phyloP scores from a whole-genome alignment of 1,140 invertebrate species.

The Solenopsis fugax region DNA sequence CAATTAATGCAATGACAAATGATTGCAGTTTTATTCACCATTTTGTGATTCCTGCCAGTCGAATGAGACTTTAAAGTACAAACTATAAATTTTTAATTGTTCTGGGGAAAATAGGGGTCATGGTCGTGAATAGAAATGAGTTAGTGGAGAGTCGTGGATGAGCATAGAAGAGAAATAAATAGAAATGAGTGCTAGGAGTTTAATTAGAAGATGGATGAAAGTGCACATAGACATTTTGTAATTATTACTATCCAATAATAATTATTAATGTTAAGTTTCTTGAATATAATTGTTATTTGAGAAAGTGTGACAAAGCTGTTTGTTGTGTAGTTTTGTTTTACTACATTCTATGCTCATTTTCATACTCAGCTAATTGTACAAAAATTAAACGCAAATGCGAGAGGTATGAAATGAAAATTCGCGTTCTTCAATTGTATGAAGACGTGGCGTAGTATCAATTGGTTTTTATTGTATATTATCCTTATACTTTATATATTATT shows the following conservation, averaged over 20 bases:
- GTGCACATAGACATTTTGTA: not conserved
- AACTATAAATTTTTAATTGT: not conserved
- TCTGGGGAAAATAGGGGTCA: not conserved
- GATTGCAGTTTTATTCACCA: not conserved
- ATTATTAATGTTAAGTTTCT: constrained; percentile 22
- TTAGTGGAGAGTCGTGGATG: not conserved
- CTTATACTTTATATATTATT: not conserved
- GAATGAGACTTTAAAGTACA: constrained; percentile 16
- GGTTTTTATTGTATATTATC: not conserved
- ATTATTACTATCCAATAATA: not conserved
- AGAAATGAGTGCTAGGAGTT: not conserved
- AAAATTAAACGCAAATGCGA: not conserved
- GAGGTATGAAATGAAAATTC: not conserved
- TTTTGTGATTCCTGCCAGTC: not conserved
- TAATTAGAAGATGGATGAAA: not conserved
- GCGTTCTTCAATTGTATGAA: not conserved
- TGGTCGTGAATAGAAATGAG: not conserved
- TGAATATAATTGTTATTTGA: constrained; percentile 7
- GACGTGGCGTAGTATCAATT: not conserved
- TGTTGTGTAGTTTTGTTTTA: constrained; percentile 19
- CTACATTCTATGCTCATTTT: constrained; percentile 39
- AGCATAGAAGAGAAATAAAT: not conserved
- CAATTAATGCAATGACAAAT: not conserved
- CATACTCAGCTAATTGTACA: constrained; percentile 7
- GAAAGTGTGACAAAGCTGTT: not conserved